Conservation (phyloP, 2,113 vertebrate genomes). For the Thermophis baileyi region DNA sequence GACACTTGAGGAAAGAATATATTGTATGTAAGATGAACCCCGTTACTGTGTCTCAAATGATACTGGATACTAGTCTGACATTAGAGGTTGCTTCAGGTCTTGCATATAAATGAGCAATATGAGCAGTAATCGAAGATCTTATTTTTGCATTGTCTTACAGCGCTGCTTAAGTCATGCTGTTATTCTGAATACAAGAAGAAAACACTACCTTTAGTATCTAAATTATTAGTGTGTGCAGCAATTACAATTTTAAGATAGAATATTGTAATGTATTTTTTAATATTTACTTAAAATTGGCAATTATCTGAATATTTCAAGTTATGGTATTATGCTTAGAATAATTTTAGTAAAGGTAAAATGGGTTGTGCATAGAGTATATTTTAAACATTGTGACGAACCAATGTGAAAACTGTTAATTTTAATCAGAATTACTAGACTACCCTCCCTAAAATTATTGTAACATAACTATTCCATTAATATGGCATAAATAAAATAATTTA, state of each 20-base stretch:
- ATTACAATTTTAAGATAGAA: neutral
- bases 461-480: neutral
- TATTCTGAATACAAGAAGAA: neutral
- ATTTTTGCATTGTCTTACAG: neutral
- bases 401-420: neutral
- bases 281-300: neutral
- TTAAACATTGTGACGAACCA: neutral
- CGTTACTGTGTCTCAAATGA: constrained; percentile 55
- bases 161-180: neutral
- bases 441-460: neutral
- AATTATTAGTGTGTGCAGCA: neutral
- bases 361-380: neutral
- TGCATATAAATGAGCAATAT: constrained; percentile 66
- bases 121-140: constrained; percentile 53
- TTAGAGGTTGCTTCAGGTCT: constrained; percentile 63
- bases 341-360: neutral
- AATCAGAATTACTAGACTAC: neutral
- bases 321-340: neutral
- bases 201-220: neutral
- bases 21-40: constrained; percentile 61
- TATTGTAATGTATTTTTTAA: neutral
- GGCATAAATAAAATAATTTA: neutral
- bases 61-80: constrained; percentile 58
- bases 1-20: constrained; percentile 26
- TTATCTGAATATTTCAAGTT: neutral